Evolutionary conservation across 1,140 invertebrate genomes (phyloP).

Genomic region (Mactra quadrangularis): DNA sequence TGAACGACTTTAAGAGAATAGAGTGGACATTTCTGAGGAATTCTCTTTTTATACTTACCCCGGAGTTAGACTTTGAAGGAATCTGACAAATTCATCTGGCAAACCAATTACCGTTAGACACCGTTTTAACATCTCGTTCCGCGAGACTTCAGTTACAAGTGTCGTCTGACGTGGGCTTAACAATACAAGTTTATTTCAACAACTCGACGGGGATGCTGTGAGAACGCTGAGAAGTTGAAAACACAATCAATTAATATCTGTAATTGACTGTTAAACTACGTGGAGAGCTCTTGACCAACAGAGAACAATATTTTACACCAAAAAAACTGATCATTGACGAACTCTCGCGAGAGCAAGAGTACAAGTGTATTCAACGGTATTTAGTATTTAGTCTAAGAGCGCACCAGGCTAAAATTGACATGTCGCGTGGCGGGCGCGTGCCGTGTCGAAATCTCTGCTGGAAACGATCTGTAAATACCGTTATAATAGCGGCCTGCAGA

Average conservation of each 20-base stretch:
- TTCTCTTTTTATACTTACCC: constrained; percentile 49
- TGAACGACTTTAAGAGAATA: too few relatives aligned
- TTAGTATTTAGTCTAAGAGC: constrained; percentile 29
- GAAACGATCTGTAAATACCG: constrained; percentile 18
- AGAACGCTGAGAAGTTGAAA: background rate
- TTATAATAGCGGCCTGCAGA: constrained; percentile 29
- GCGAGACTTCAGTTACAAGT: constrained; percentile 59
- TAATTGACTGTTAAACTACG: constrained; percentile 50
- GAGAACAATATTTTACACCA: constrained; percentile 41
- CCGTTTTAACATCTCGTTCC: constrained; percentile 57
- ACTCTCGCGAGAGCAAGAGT: constrained; percentile 30
- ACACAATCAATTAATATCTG: constrained; percentile 53
- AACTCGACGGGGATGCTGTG: constrained; percentile 30
- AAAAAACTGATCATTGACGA: constrained; percentile 50
- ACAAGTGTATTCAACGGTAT: constrained; percentile 39
- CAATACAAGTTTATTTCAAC: constrained; percentile 44
- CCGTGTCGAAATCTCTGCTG: constrained; percentile 12
- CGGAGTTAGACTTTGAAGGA: constrained; percentile 43
- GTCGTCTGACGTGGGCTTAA: constrained; percentile 21
- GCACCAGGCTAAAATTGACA: constrained; percentile 20
- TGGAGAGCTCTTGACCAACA: background rate
- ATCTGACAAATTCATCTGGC: constrained; percentile 56
- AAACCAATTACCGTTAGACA: constrained; percentile 49
- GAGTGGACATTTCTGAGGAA: background rate
- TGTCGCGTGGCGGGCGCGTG: constrained; percentile 57